Conservation (phyloP, 2,888 invertebrate genomes). For the Loripinus fragilis region DNA sequence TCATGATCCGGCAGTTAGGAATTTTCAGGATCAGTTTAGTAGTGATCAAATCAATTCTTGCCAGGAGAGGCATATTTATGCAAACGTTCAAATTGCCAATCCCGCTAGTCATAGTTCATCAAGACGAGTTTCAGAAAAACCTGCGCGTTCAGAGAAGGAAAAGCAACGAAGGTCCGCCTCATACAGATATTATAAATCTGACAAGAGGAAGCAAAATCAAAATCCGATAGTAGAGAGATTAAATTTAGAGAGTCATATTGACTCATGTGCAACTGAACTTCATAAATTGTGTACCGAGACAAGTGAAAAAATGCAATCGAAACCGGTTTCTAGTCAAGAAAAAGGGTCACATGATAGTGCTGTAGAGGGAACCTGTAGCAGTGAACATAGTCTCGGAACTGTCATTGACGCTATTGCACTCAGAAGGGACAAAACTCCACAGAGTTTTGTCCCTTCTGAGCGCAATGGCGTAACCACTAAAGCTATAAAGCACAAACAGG, state of each 20-base stretch:
- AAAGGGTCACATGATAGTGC: slow-evolving; percentile 56
- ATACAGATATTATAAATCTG: slow-evolving; percentile 4
- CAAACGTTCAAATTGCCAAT: slow-evolving; percentile 44
- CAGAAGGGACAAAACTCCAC: too few relatives aligned
- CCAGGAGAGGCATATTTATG: slow-evolving; percentile 52
- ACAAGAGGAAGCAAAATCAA: slow-evolving; percentile 3
- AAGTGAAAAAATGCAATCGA: slow-evolving; percentile 45
- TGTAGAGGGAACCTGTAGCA: slow-evolving; percentile 60
- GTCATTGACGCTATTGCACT: slow-evolving; percentile 55
- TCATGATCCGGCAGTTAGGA: background rate
- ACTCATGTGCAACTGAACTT: slow-evolving; percentile 24
- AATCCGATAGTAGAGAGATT: background rate
- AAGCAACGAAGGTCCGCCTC: background rate
- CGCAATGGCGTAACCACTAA: too few relatives aligned
- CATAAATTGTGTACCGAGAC: slow-evolving; percentile 45
- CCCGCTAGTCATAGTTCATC: background rate
- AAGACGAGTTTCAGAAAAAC: background rate
- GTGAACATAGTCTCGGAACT: slow-evolving; percentile 73
- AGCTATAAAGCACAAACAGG: slow-evolving; percentile 52
- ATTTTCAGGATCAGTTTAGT: background rate
- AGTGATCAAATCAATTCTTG: background rate
- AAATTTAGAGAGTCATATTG: slow-evolving; percentile 1
- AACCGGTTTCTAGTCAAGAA: slow-evolving; percentile 51
- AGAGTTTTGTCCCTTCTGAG: too few relatives aligned
- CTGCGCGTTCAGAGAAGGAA: background rate